Evolutionary conservation across 2,113 vertebrate species (phyloP).

Genomic region (Cryptotis parvus): DNA sequence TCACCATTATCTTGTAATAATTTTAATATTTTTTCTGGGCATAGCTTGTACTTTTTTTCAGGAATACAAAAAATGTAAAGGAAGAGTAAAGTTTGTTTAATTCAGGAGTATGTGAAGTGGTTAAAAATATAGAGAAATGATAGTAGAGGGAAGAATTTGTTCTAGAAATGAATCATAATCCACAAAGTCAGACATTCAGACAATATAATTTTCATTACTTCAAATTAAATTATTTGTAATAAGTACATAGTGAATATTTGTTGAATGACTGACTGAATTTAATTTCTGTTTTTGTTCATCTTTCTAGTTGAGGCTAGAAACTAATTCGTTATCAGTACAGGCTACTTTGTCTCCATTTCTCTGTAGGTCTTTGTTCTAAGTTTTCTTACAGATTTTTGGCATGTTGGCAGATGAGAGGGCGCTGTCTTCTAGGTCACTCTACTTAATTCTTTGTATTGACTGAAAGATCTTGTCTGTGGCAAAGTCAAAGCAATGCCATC

Average conservation of each 20-base stretch:
- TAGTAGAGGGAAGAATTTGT: not conserved
- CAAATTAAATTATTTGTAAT: slow-evolving; percentile 31
- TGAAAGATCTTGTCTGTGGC: not conserved
- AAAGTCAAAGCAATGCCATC: not conserved
- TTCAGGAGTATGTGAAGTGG: not conserved
- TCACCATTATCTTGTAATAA: slow-evolving; percentile 51
- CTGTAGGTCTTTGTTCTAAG: not conserved
- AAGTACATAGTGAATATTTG: not conserved
- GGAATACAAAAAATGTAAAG: slow-evolving; percentile 34
- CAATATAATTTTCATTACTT: slow-evolving; percentile 42
- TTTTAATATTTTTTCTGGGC: slow-evolving; percentile 38
- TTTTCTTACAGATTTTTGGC: not conserved
- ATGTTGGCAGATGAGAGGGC: not conserved
- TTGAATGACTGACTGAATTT: slow-evolving; percentile 3
- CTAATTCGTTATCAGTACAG: not conserved
- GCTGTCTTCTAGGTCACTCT: not conserved
- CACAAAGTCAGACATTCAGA: slow-evolving; percentile 31
- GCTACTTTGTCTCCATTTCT: not conserved
- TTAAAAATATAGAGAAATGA: slow-evolving; percentile 51
- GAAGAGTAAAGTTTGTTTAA: slow-evolving; percentile 7
- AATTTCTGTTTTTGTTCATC: slow-evolving; percentile 6
- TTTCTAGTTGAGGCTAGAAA: not conserved
- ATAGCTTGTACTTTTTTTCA: not conserved
- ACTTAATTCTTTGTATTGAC: not conserved
- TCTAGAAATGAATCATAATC: not conserved